Base-by-base conservation (phyloP, 2,888 invertebrate genomes). In the Scrobipalpa atriplicella region DNA sequence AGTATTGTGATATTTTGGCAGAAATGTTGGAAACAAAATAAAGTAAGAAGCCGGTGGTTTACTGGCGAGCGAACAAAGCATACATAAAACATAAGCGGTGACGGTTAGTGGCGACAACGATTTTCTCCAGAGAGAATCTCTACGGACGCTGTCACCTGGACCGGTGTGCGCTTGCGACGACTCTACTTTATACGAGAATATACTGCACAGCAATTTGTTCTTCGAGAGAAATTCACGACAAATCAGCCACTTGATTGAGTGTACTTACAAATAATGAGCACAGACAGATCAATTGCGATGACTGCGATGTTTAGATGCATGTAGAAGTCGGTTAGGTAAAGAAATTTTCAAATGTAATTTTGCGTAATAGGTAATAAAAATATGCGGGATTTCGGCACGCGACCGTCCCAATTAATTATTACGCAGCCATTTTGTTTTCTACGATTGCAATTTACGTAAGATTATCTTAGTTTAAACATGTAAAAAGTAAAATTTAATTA, bases 111-210 rank as follows among this genome's bases (percentile, higher is more conserved):
- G 79, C 78, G 71, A 73, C 80, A 76, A 74, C 79, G 79, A 87
- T 87, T 91, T 91, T 91, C 91, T 85, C 89, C 81, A 66, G 72
- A 77, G 83, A 87, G 83, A 87, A 86, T 87, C 84, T 86, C 78
- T 78, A 68, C 38, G 74, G 75, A 73, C 78, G 80, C 78, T 82
- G 78, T 81, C 76, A 73, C 80, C 74, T 70, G 71, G 73, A 75
- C 76, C 79, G 76, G 76, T 78, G 77, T 78, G 73, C 72, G 6
- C n/a, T n/a, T n/a, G 63, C 63, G 41, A 41, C 29, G 41, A 13
- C 2, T 16, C 62, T 11, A 62, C 19, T 47, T 21, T 51, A 18
- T 47, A 47, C 47, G n/a, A 47, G 16, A 16, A 43, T 43, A 11
- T 51, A 29, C 47, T 29, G n/a, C 47, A 36, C 51, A 21, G 62